phyloP scores from a whole-genome alignment of 1,140 invertebrate genomes.

The Contarinia nasturtii region DNA sequence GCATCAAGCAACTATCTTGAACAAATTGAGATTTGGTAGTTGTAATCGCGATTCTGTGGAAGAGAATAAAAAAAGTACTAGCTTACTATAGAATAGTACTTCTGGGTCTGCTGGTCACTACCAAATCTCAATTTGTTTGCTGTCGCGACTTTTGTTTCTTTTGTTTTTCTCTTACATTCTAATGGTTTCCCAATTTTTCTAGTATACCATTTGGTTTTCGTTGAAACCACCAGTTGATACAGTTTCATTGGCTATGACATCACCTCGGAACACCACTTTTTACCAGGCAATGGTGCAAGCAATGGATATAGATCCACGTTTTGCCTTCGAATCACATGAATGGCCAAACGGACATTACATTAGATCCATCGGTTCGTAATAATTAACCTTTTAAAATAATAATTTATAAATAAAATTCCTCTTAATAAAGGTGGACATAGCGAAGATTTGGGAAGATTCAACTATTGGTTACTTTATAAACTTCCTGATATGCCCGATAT shows the following conservation, averaged over 20 bases:
- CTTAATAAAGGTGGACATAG: not conserved
- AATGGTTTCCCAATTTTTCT: no score
- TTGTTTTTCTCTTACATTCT: no score
- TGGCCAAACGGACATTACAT: constrained; percentile 84
- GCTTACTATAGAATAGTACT: no score
- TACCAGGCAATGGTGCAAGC: constrained; percentile 70
- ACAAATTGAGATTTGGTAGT: no score
- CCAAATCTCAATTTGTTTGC: no score
- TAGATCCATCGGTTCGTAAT: constrained; percentile 43
- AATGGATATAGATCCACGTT: constrained; percentile 48
- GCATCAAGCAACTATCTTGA: no score
- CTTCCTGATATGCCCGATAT: constrained; percentile 56
- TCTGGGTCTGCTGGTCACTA: no score
- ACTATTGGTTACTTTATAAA: constrained; percentile 72
- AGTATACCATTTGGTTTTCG: no score
- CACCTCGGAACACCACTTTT: constrained; percentile 32
- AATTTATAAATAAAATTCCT: not conserved
- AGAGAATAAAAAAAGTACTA: no score
- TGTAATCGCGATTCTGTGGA: no score
- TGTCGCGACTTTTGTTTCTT: no score
- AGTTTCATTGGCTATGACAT: constrained; percentile 17
- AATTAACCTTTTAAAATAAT: not conserved
- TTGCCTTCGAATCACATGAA: constrained; percentile 56
- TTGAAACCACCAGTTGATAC: constrained; percentile 7
- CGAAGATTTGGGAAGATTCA: constrained; percentile 30